Evolutionary conservation across 2,888 invertebrate species (phyloP).

Genomic region (Cantharis rufa): DNA sequence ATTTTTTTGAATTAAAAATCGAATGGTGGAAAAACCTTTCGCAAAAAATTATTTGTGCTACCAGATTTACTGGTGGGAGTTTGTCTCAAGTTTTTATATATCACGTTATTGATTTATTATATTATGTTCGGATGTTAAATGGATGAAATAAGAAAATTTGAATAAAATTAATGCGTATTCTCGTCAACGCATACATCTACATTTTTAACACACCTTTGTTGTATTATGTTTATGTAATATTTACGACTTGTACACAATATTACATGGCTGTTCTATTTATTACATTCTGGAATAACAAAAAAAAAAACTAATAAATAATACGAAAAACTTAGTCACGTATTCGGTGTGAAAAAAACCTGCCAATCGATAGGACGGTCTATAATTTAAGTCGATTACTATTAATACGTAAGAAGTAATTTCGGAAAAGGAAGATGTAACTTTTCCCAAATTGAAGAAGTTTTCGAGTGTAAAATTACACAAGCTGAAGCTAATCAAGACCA

Average conservation of each 20-base stretch:
- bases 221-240: background rate
- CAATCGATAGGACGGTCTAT: background rate
- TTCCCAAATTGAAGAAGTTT: background rate
- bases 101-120: background rate
- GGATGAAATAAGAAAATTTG: background rate
- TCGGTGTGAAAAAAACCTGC: background rate
- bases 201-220: background rate
- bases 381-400: background rate
- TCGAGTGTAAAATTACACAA: background rate
- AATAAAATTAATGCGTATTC: background rate
- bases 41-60: background rate
- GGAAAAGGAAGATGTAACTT: background rate
- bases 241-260: background rate
- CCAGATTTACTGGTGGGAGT: background rate
- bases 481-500: background rate
- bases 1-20: background rate
- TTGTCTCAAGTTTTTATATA: background rate
- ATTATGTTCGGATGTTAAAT: background rate
- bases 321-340: background rate
- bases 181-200: background rate
- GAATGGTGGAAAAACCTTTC: background rate
- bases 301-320: background rate
- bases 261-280: background rate
- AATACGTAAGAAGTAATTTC: background rate
- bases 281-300: background rate